Percentiles rank a stretch among this genome's conserved stretches.
Conservation (phyloP, 1,140 invertebrate genomes). For the Cylas formicarius region DNA sequence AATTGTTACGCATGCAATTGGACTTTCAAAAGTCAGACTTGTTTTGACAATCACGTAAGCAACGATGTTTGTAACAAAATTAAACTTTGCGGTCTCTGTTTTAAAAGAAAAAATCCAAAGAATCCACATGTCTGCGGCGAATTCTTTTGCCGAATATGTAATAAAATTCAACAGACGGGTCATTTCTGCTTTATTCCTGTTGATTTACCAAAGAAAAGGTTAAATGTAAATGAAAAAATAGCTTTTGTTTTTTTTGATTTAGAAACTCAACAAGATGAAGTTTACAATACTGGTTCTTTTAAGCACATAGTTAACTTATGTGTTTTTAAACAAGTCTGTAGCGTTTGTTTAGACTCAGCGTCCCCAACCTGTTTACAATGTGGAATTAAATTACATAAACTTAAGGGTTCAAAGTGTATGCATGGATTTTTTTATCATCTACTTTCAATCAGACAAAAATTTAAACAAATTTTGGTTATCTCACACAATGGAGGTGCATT, state of each 20-base stretch:
- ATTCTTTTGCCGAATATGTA: constrained; percentile 7
- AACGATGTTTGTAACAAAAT: constrained; percentile 1
- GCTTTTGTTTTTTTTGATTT: constrained; percentile 15
- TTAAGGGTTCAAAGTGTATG: not conserved
- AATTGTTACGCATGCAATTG: constrained; percentile 6
- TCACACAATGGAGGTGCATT: constrained; percentile 8
- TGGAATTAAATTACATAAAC: not conserved
- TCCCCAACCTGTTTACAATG: constrained; percentile 1
- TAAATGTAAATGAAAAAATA: not conserved
- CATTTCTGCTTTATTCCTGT: constrained; percentile 12
- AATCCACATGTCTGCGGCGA: constrained; percentile 3
- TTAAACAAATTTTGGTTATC: constrained; percentile 6
- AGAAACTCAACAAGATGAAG: constrained; percentile 10
- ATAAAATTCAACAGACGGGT: not conserved
- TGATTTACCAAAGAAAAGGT: no score
- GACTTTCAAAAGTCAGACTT: constrained; percentile 4
- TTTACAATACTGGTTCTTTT: constrained; percentile 1
- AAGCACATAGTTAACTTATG: constrained; percentile 9
- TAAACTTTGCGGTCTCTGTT: not conserved
- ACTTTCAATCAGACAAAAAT: not conserved
- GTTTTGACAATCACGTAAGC: constrained; percentile 13
- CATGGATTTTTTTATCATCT: not conserved
- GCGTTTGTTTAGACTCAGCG: not conserved
- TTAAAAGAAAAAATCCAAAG: not conserved
- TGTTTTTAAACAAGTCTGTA: constrained; percentile 8